These are phyloP conservation scores for Micropoecilia bifurca DNA, from an alignment of 2,797 vertebrate species.

Conservation along the genomic window DNA sequence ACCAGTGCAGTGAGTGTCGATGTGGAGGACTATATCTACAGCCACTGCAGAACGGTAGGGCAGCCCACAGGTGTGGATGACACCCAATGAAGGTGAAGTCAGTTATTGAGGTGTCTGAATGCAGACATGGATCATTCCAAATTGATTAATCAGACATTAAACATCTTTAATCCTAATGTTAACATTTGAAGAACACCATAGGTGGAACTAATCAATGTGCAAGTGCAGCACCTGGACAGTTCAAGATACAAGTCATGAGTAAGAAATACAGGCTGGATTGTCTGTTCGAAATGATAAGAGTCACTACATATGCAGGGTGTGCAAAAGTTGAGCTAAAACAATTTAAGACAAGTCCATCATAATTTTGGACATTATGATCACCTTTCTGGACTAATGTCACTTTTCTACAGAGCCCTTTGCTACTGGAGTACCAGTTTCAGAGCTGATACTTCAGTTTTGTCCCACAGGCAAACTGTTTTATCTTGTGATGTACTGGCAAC, in stretches of 20 bases:
- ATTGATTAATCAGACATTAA: neutral
- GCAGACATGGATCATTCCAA: neutral
- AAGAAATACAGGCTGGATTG: neutral
- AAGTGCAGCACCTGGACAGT: neutral
- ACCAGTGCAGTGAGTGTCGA: slow-evolving; percentile 98
- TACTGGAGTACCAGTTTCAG: too few relatives aligned
- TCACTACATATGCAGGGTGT: too few relatives aligned
- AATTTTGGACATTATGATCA: too few relatives aligned
- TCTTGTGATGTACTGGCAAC: too few relatives aligned
- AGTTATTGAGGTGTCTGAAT: neutral
- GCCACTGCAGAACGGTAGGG: slow-evolving; percentile 92
- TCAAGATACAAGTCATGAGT: neutral
- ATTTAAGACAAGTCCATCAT: too few relatives aligned
- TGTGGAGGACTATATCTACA: slow-evolving; percentile 97
- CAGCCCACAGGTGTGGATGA: neutral
- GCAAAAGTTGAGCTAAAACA: too few relatives aligned
- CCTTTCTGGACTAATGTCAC: too few relatives aligned
- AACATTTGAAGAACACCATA: neutral
- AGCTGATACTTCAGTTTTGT: too few relatives aligned
- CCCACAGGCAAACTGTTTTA: too few relatives aligned
- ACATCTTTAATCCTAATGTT: neutral
- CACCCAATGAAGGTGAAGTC: neutral
- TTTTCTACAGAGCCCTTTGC: too few relatives aligned
- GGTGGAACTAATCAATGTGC: too few relatives aligned
- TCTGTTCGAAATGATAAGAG: too few relatives aligned